These are phyloP conservation scores for Falco biarmicus DNA, from an alignment of 2,797 vertebrate species.

Conservation along the genomic window DNA sequence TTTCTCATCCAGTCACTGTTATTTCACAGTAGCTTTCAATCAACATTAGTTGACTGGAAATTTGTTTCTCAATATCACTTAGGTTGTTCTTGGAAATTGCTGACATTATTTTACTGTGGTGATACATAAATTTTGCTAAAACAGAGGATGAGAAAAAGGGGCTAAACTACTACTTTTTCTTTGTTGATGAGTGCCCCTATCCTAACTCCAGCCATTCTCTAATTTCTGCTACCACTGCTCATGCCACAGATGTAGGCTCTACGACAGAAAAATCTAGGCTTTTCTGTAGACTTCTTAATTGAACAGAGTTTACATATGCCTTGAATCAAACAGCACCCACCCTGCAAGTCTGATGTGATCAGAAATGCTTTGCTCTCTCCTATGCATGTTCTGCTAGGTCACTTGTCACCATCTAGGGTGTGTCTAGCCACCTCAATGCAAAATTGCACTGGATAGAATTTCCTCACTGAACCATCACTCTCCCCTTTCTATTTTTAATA, in stretches of 20 bases:
- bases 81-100: background rate
- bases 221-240: background rate
- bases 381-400: rapidly evolving
- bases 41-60: background rate
- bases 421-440: background rate
- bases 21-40: background rate
- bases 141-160: background rate
- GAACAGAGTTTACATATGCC: background rate
- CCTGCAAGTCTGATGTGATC: background rate
- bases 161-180: background rate
- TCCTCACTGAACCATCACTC: background rate
- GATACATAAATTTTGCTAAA: background rate
- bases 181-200: background rate
- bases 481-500: background rate
- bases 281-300: background rate
- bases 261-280: background rate
- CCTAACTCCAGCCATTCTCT: background rate
- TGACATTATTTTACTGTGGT: background rate
- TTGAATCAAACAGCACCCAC: background rate
- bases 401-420: background rate
- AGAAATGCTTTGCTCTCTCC: background rate
- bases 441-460: background rate
- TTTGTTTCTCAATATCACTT: background rate
- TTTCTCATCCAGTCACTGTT: background rate
- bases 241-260: background rate